Evolutionary conservation across 64 coral and sea anemone genomes (phyloP).

Genomic region (Astreopora myriophthalma): DNA sequence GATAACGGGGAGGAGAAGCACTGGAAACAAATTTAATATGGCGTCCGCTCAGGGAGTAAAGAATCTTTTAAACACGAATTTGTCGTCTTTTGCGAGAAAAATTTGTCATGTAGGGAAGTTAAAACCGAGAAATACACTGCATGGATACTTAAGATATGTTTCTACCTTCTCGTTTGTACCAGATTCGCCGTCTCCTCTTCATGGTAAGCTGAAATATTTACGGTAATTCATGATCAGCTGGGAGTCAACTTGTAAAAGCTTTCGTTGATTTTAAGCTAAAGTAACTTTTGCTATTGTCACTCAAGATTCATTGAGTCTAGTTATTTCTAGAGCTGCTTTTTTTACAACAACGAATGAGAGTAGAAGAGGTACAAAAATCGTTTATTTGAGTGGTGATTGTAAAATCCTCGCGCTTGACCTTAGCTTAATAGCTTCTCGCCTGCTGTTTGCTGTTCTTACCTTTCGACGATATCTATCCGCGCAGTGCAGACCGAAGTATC

Average conservation of each 20-base stretch:
- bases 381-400: too few relatives aligned
- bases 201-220: conserved; percentile 36
- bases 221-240: too few relatives aligned
- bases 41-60: background rate
- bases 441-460: too few relatives aligned
- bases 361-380: too few relatives aligned
- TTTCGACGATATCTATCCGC: too few relatives aligned
- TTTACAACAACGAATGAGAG: too few relatives aligned
- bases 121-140: background rate
- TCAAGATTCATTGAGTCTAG: background rate
- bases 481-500: too few relatives aligned
- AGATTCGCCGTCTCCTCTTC: conserved; percentile 55
- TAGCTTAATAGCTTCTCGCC: too few relatives aligned
- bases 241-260: too few relatives aligned
- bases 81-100: conserved; percentile 29
- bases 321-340: too few relatives aligned
- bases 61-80: background rate
- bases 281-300: background rate
- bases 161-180: conserved; percentile 82
- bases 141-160: conserved; percentile 42
- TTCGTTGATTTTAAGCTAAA: background rate
- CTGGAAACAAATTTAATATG: conserved; percentile 11
- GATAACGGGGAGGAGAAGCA: too few relatives aligned
- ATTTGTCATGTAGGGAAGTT: background rate
- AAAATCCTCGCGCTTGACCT: too few relatives aligned